Evolutionary conservation across 2,113 vertebrate species (phyloP).

Genomic region (Aptenodytes patagonicus): DNA sequence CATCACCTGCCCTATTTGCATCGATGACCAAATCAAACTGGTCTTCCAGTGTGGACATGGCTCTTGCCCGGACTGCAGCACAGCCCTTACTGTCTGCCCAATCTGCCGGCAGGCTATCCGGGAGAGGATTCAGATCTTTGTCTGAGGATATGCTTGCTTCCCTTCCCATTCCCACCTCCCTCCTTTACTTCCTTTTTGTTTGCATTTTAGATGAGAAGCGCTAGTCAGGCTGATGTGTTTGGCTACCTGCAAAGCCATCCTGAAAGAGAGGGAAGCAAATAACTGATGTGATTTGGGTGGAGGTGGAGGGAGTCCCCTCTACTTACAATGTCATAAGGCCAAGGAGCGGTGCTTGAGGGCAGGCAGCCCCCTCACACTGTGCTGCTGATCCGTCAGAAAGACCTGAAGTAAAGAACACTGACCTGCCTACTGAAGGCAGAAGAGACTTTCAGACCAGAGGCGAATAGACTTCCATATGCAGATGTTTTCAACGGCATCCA

Average conservation of each 20-base stretch:
- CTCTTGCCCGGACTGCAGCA: constrained; percentile 92
- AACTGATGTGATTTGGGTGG: neutral
- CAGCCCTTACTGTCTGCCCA: constrained; percentile 89
- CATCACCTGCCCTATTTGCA: constrained; percentile 98
- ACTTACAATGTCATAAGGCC: accelerated
- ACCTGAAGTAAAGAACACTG: neutral
- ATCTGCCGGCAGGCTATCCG: constrained; percentile 96
- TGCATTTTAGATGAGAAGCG: neutral
- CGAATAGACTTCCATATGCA: accelerated
- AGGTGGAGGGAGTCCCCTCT: neutral
- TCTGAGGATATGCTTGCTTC: constrained; percentile 67
- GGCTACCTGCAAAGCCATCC: neutral
- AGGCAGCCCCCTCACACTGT: neutral
- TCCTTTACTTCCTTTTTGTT: neutral
- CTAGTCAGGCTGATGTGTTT: neutral
- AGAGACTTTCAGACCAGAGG: neutral
- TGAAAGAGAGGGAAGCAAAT: neutral
- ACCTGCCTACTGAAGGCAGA: neutral
- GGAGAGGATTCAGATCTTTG: constrained; percentile 92
- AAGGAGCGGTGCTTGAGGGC: neutral
- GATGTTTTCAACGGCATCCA: neutral
- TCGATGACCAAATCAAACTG: constrained; percentile 97
- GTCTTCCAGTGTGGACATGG: constrained; percentile 98
- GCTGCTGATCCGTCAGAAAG: neutral
- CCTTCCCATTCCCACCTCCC: neutral